phyloP scores from a whole-genome alignment of 2,888 invertebrate genomes.

The Himalopsyche kuldschensis region DNA sequence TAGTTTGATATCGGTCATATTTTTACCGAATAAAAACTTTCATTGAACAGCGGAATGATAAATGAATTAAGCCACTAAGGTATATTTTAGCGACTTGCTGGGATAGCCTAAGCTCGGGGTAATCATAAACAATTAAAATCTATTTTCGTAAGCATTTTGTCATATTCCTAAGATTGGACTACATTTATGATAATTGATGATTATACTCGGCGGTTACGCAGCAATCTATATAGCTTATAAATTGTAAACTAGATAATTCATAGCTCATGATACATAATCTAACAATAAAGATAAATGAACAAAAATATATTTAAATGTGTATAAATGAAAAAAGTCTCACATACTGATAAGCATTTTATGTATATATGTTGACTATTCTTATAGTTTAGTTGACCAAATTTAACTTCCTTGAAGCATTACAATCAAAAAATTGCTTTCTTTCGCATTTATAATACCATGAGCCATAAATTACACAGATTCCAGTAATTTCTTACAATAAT shows the following conservation, averaged over 20 bases:
- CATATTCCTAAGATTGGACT: not conserved
- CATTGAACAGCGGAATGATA: not conserved
- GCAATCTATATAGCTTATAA: not conserved
- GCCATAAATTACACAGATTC: not conserved
- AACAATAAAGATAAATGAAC: too few relatives aligned
- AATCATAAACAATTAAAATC: not conserved
- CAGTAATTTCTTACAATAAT: not conserved
- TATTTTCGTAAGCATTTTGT: not conserved
- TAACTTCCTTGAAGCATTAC: too few relatives aligned
- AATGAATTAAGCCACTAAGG: not conserved
- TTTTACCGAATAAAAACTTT: too few relatives aligned
- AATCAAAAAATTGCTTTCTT: too few relatives aligned
- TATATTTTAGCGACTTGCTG: not conserved
- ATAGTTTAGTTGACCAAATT: too few relatives aligned
- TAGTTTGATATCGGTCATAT: too few relatives aligned
- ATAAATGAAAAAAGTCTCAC: too few relatives aligned
- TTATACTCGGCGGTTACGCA: not conserved
- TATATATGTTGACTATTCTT: too few relatives aligned
- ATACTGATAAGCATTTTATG: too few relatives aligned
- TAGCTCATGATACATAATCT: not conserved
- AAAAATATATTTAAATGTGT: too few relatives aligned
- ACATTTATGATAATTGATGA: not conserved
- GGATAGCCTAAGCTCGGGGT: not conserved
- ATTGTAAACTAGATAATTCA: not conserved
- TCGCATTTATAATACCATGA: not conserved